Percentiles rank a stretch among this genome's conserved stretches.
Evolutionary conservation across 2,797 vertebrate species (phyloP).

Genomic region (Diceros bicornis): DNA sequence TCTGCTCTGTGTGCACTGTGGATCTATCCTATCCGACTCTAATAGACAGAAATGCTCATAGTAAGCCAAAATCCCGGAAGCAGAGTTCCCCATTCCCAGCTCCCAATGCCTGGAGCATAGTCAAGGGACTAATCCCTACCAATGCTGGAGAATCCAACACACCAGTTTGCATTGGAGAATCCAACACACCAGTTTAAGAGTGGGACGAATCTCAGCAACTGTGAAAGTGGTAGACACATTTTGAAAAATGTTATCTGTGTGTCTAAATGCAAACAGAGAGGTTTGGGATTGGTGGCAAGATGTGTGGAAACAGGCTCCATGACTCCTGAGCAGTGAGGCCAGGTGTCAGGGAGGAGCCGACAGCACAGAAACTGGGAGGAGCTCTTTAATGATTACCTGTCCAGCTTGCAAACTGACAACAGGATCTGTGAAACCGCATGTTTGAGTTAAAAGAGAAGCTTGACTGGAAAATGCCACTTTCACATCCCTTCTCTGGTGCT

Average conservation of each 20-base stretch:
- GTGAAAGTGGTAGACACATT: not conserved
- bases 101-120: not conserved
- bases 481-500: not conserved
- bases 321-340: not conserved
- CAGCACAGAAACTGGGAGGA: not conserved
- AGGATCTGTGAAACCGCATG: not conserved
- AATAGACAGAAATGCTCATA: not conserved
- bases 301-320: not conserved
- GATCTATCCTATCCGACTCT: not conserved
- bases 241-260: not conserved
- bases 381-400: slow-evolving; percentile 26
- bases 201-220: not conserved
- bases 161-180: not conserved
- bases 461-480: not conserved
- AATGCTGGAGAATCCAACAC: not conserved
- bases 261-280: not conserved
- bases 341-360: not conserved
- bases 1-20: not conserved
- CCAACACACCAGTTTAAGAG: not conserved
- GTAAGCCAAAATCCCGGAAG: not conserved
- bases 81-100: not conserved
- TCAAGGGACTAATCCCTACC: not conserved
- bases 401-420: not conserved
- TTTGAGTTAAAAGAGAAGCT: slow-evolving; percentile 17
- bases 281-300: not conserved